Evolutionary conservation across 2,113 vertebrate genomes (phyloP).

Genomic region (Pterocles orientalis): DNA sequence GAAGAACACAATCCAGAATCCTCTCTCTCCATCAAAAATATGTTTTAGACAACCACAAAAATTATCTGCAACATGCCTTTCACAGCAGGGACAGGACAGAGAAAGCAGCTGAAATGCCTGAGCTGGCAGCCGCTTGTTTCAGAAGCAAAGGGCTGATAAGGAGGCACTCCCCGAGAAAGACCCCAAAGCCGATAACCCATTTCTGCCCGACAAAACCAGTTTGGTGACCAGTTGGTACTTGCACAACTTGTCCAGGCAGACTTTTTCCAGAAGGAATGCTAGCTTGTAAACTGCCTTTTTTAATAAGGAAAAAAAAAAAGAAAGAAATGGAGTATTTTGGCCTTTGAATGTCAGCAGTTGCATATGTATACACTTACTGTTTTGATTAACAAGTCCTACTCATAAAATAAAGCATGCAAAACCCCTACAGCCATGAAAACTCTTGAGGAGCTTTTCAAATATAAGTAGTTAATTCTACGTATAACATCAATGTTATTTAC

Average conservation of each 20-base stretch:
- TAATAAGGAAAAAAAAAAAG: neutral
- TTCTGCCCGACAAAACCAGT: neutral
- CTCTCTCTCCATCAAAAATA: neutral
- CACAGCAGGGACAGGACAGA: neutral
- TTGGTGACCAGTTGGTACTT: neutral
- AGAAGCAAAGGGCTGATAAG: neutral
- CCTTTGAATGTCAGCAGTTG: neutral
- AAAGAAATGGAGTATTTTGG: neutral
- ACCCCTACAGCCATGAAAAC: neutral
- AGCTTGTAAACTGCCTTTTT: neutral
- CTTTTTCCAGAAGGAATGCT: neutral
- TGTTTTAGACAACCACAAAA: neutral
- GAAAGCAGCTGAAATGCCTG: neutral
- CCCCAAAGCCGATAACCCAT: neutral
- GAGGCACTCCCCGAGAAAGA: conserved; percentile 1
- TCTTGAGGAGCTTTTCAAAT: neutral
- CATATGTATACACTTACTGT: neutral
- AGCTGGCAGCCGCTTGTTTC: neutral
- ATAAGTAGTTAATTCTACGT: neutral
- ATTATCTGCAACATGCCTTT: neutral
- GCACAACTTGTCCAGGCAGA: neutral
- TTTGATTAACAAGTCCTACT: neutral
- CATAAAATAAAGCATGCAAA: neutral
- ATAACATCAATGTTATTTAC: neutral
- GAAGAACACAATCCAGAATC: neutral